Percentiles rank a stretch among this genome's conserved stretches.
Conservation (phyloP, 2,113 vertebrate genomes). For the Physeter macrocephalus region DNA sequence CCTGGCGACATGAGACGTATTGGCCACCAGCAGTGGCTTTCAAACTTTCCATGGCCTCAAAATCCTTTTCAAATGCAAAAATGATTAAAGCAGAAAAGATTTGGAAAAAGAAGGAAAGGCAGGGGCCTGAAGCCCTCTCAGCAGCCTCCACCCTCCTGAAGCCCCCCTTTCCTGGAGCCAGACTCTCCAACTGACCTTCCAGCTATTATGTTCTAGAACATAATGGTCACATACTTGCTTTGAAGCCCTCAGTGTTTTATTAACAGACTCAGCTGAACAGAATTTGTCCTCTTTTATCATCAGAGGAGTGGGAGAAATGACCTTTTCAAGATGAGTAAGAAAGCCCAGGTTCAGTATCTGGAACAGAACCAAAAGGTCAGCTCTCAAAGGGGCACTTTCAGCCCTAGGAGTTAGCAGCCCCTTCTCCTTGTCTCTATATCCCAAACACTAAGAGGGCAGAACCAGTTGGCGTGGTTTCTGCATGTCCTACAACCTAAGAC, state of each 20-base stretch:
- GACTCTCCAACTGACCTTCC: background rate
- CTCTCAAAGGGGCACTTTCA: accelerated
- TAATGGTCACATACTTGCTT: background rate
- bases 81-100: background rate
- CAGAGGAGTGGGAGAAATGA: background rate
- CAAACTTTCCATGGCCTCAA: background rate
- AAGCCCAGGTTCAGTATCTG: background rate
- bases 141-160: background rate
- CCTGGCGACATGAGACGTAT: accelerated
- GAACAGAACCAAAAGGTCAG: background rate
- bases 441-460: background rate
- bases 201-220: background rate
- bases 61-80: background rate
- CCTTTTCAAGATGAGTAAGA: background rate
- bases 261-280: background rate
- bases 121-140: background rate
- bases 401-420: background rate
- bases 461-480: background rate
- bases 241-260: background rate
- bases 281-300: background rate
- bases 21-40: background rate
- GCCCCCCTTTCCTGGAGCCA: background rate
- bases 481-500: background rate
- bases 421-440: background rate
- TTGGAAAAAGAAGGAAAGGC: background rate